phyloP scores from a whole-genome alignment of 2,888 invertebrate species.

The Diploptera punctata region DNA sequence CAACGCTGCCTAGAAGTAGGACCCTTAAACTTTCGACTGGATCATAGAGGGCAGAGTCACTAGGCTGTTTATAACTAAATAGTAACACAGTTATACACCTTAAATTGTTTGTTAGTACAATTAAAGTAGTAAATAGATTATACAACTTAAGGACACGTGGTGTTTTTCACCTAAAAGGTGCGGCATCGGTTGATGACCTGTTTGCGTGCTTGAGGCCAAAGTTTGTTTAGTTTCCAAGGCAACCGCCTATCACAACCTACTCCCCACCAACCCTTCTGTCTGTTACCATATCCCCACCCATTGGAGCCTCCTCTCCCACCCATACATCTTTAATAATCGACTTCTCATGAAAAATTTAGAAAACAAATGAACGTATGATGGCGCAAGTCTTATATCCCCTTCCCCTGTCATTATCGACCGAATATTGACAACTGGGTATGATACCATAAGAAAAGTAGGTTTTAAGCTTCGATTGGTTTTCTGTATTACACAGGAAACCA shows the following conservation, averaged over 20 bases:
- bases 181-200: slow-evolving; percentile 38
- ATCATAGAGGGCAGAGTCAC: too few species aligned
- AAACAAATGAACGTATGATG: slow-evolving; percentile 40
- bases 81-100: too few species aligned
- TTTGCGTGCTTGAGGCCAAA: slow-evolving; percentile 40
- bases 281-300: slow-evolving; percentile 11
- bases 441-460: background rate
- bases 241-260: slow-evolving; percentile 38
- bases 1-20: too few species aligned
- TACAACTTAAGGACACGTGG: slow-evolving; percentile 9
- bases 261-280: slow-evolving; percentile 9
- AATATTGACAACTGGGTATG: background rate
- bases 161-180: slow-evolving; percentile 21
- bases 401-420: slow-evolving; percentile 24
- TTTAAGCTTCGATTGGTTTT: too few species aligned
- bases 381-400: slow-evolving; percentile 30
- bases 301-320: slow-evolving; percentile 9
- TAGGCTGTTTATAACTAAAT: too few species aligned
- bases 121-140: too few species aligned
- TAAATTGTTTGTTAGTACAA: too few species aligned
- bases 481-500: too few species aligned
- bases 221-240: slow-evolving; percentile 42
- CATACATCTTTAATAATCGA: slow-evolving; percentile 39
- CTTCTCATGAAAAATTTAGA: slow-evolving; percentile 40
- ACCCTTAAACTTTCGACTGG: too few species aligned